Evolutionary conservation across 2,797 vertebrate genomes (phyloP).

Genomic region (Eleutherodactylus coqui): DNA sequence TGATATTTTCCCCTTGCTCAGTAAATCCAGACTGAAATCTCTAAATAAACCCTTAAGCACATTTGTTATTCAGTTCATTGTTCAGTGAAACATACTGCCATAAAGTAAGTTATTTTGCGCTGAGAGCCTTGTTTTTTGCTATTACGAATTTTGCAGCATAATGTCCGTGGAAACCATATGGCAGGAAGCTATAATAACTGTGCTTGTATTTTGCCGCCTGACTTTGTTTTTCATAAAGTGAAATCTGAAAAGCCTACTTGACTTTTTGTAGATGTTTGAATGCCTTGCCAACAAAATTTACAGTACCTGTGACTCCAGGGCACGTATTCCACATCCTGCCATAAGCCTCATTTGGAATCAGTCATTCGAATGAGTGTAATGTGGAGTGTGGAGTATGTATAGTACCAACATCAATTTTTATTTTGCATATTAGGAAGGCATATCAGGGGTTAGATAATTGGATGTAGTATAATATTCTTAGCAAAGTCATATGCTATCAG

Average conservation of each 20-base stretch:
- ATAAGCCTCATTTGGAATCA: neutral
- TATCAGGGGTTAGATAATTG: neutral
- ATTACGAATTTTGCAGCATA: slow-evolving; percentile 25
- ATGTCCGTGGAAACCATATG: slow-evolving; percentile 10
- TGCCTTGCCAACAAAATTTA: neutral
- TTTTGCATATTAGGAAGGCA: neutral
- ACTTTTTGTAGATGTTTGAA: neutral
- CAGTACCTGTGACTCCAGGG: neutral
- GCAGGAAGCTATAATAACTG: slow-evolving; percentile 2
- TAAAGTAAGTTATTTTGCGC: neutral
- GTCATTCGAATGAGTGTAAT: neutral
- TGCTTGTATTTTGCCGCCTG: neutral
- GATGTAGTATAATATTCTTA: neutral
- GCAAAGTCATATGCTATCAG: no score
- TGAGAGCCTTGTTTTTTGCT: neutral
- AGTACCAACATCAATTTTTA: neutral
- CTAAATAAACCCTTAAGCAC: neutral
- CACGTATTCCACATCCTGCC: neutral
- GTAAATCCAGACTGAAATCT: neutral
- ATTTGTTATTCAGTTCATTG: neutral
- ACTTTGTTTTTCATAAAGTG: neutral
- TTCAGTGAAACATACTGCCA: neutral
- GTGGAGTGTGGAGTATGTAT: neutral
- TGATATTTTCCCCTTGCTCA: slow-evolving; percentile 9
- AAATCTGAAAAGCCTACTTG: neutral